Base-by-base conservation (phyloP, 2,888 invertebrate genomes). In the Serripes groenlandicus region DNA sequence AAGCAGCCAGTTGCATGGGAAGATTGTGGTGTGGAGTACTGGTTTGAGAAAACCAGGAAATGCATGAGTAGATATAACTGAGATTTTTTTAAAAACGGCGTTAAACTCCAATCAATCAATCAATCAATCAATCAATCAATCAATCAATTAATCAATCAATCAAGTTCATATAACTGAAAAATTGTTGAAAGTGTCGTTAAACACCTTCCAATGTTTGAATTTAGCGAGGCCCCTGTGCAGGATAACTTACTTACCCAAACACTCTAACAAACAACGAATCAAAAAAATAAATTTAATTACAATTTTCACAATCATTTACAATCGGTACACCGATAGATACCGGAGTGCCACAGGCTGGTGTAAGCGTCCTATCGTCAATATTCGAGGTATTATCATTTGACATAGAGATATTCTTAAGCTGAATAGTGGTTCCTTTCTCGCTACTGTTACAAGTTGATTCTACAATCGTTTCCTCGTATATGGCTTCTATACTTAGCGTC, bases 401-500 rank as follows among this genome's bases (percentile, higher is more conserved):
- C 5, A 30, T 42, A 21, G 32, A 52, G 21, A 73, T 28, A 26
- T 26, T 66, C 32, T 56, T 58, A 37, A 73, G 56, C 30, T 66
- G 37, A 11, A 68, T 68, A 11, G 9, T 34, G 23, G 32, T 73
- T 42, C 23, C 58, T 18, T 32, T 72, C 18, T 66, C 58, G 32
- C 30, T 56, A 28, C 66, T 72, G 32, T 66, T 52, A 35, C 34
- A 34, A 7, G 71, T 71, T 4, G 71, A 71, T 3, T 71, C 35
- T 5, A 28, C 52, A 42, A 34, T 15, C 1, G 78, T 68, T 42
- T 83, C 81, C 42, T 86, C 86, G 21, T 75, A 62, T 5, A 86
- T 86, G 0, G 83, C 83, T 7, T 83, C 78, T 62, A 82, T 81
- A 58, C 79, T 83, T 5, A 80, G 81, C 3, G 75, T 78, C 11